Conservation (phyloP, 2,113 vertebrate genomes). For the Hiodon alosoides region DNA sequence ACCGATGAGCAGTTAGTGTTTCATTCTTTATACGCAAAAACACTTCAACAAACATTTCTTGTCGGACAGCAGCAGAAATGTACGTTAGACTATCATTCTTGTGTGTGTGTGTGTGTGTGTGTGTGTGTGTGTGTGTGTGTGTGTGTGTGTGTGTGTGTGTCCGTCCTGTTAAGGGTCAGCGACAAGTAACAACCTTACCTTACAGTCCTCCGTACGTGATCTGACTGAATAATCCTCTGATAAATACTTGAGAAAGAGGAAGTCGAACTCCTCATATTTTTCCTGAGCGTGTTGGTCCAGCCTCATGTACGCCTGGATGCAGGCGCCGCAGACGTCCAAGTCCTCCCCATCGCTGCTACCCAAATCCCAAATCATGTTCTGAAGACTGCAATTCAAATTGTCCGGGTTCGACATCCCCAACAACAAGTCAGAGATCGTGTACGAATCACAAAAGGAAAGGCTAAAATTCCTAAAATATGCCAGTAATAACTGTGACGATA, state of each 20-base stretch:
- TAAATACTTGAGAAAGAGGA: constrained; percentile 77
- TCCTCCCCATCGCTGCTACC: constrained; percentile 58
- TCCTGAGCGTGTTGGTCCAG: constrained; percentile 85
- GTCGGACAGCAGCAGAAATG: too few relatives aligned
- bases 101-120: not conserved
- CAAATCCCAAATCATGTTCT: constrained; percentile 68
- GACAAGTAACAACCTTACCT: constrained; percentile 56
- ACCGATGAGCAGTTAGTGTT: too few relatives aligned
- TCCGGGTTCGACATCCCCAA: constrained; percentile 73
- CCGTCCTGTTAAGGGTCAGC: not conserved
- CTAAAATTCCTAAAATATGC: constrained; percentile 76
- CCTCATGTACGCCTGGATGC: constrained; percentile 73
- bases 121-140: not conserved
- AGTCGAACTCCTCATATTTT: constrained; percentile 82
- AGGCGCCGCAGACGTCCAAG: constrained; percentile 71
- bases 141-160: not conserved
- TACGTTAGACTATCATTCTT: too few relatives aligned
- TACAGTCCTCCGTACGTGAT: constrained; percentile 73
- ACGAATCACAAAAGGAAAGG: constrained; percentile 76
- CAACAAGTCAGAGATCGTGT: constrained; percentile 77
- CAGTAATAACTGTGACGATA: constrained; percentile 68
- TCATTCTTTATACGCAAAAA: too few relatives aligned
- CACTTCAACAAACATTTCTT: too few relatives aligned
- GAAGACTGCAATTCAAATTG: constrained; percentile 74
- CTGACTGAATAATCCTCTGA: constrained; percentile 76